Evolutionary conservation across 1,140 invertebrate species (phyloP).

Genomic region (Popillia japonica): DNA sequence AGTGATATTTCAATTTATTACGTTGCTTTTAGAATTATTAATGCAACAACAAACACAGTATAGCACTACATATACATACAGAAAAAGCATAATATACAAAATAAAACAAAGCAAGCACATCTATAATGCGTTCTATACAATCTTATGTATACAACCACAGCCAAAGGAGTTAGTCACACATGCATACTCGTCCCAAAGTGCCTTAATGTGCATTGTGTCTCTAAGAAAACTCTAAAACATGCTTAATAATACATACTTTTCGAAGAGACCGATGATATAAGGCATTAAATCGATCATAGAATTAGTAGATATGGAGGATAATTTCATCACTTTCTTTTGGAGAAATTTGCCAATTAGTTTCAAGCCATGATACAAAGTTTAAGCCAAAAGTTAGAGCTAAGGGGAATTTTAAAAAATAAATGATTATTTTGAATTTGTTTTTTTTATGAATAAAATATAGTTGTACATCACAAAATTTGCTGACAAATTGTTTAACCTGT

Average conservation of each 20-base stretch:
- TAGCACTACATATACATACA: no score
- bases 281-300: background rate
- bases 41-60: background rate
- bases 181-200: background rate
- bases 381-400: background rate
- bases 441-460: no score
- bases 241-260: constrained; percentile 54
- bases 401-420: background rate
- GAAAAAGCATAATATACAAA: background rate
- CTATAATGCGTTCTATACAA: constrained; percentile 11
- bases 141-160: background rate
- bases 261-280: constrained; percentile 52
- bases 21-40: background rate
- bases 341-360: background rate
- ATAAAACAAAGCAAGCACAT: background rate
- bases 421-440: background rate
- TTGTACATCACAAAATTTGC: no score
- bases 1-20: background rate
- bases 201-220: constrained; percentile 6
- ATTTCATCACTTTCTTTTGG: background rate
- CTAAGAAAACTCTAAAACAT: constrained; percentile 5
- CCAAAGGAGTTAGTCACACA: background rate
- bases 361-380: background rate
- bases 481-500: no score
- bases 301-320: background rate